phyloP scores from a whole-genome alignment of 2,888 invertebrate genomes.

The Ormyrus labotus region DNA sequence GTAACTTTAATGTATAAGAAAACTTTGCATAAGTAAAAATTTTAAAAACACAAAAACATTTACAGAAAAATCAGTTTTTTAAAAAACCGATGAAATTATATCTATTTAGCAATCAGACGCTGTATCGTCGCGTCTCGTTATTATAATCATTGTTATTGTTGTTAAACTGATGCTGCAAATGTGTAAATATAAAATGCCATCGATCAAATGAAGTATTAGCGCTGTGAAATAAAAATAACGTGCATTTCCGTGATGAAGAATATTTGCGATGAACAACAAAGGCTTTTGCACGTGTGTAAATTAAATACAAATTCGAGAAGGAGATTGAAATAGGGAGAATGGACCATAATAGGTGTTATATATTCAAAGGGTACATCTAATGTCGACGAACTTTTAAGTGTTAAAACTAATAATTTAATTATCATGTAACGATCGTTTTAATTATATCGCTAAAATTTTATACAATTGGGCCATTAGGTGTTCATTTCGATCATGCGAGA shows the following conservation, averaged over 20 bases:
- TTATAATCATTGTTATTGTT: constrained; percentile 9
- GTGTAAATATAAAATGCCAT: constrained; percentile 35
- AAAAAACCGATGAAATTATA: neutral
- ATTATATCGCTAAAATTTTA: constrained; percentile 46
- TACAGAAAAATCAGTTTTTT: neutral
- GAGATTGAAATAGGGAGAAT: neutral
- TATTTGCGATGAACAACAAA: neutral
- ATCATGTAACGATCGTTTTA: constrained; percentile 30
- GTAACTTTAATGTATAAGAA: constrained; percentile 12
- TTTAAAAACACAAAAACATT: constrained; percentile 25
- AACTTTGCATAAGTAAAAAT: neutral
- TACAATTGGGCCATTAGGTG: constrained; percentile 62
- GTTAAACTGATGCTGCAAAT: constrained; percentile 16
- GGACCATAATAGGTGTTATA: constrained; percentile 17
- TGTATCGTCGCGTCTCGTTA: neutral
- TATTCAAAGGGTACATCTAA: constrained; percentile 23
- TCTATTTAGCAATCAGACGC: neutral
- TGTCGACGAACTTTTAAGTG: constrained; percentile 47
- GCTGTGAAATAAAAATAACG: constrained; percentile 18
- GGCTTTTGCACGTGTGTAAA: constrained; percentile 23
- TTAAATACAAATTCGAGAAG: neutral
- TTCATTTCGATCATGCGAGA: constrained; percentile 58
- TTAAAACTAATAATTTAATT: constrained; percentile 41
- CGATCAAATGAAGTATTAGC: neutral
- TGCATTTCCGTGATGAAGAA: constrained; percentile 22